Evolutionary conservation across 2,888 invertebrate genomes (phyloP).

Genomic region (Agriopis marginaria): DNA sequence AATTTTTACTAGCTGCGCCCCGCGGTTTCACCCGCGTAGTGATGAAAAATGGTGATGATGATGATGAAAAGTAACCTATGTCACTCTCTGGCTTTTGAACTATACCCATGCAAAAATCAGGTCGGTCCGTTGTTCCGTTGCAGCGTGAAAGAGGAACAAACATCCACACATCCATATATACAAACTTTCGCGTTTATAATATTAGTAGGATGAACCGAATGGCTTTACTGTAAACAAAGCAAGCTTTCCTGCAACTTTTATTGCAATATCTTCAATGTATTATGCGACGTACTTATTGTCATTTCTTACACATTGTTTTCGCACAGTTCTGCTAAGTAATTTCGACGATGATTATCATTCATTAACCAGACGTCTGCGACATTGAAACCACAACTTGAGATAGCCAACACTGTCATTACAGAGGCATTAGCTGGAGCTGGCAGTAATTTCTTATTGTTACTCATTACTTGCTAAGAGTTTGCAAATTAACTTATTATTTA

Average conservation of each 20-base stretch:
- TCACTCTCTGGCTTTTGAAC: no score
- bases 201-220: neutral
- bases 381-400: constrained; percentile 23
- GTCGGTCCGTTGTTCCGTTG: no score
- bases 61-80: no score
- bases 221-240: neutral
- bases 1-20: no score
- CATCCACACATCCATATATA: no score
- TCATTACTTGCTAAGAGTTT: constrained; percentile 16
- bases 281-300: no score
- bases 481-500: constrained; percentile 27
- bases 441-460: constrained; percentile 28
- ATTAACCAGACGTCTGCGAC: constrained; percentile 19
- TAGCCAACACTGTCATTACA: constrained; percentile 25
- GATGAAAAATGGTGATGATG: no score
- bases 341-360: constrained; percentile 8
- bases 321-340: constrained; percentile 15
- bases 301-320: constrained; percentile 1
- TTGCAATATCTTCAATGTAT: neutral
- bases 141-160: no score
- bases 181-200: no score
- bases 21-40: no score
- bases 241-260: neutral
- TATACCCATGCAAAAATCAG: no score
- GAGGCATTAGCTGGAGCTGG: constrained; percentile 23